These are phyloP conservation scores for Rhodophaea formosa DNA, from an alignment of 2,888 invertebrate species.

Conservation along the genomic window DNA sequence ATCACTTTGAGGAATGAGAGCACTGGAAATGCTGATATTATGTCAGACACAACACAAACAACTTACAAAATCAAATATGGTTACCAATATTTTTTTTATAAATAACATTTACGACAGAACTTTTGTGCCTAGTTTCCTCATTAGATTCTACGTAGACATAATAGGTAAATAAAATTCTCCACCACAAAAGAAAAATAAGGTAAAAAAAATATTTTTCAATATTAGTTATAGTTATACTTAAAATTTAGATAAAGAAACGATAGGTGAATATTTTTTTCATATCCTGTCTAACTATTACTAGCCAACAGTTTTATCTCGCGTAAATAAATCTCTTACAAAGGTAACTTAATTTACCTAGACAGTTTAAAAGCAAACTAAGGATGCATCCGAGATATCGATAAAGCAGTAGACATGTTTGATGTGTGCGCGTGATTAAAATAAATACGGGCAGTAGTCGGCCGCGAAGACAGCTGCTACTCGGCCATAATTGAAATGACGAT, in stretches of 20 bases:
- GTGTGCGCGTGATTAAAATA: conserved; percentile 72
- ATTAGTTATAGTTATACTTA: too few relatives aligned
- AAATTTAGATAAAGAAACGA: too few relatives aligned
- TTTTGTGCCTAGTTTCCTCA: too few relatives aligned
- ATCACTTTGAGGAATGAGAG: neutral
- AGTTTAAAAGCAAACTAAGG: conserved; percentile 41
- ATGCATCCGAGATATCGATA: conserved; percentile 62
- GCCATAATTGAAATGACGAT: conserved; percentile 78
- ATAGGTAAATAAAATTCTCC: too few relatives aligned
- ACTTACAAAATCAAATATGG: neutral
- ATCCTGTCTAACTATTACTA: too few relatives aligned
- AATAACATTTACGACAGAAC: too few relatives aligned
- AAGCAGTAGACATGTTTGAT: conserved; percentile 52
- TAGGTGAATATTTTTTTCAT: too few relatives aligned
- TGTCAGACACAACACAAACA: neutral
- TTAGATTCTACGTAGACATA: too few relatives aligned
- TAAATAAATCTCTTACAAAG: conserved; percentile 1
- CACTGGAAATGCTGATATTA: neutral
- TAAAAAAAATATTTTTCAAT: too few relatives aligned
- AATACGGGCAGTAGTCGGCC: conserved; percentile 66
- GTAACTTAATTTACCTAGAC: neutral
- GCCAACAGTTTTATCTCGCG: neutral
- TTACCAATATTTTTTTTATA: too few relatives aligned
- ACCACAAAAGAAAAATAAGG: too few relatives aligned
- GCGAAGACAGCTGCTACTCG: conserved; percentile 73